Evolutionary conservation across 2,797 vertebrate species (phyloP).

Genomic region (Peromyscus aztecus): DNA sequence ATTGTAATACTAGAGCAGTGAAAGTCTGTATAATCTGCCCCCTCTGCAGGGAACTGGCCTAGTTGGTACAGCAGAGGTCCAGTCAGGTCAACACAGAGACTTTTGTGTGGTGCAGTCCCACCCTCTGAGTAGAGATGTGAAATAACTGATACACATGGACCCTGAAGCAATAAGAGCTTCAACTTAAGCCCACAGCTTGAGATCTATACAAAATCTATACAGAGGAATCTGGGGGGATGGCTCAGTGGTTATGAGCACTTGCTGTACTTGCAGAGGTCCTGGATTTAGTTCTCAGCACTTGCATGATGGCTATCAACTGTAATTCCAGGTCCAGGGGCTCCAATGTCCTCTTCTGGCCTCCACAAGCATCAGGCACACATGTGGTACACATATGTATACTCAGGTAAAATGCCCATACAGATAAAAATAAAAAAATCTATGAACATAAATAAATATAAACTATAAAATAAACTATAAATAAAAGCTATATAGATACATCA

Average conservation of each 20-base stretch:
- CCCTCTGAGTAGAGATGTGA: constrained; percentile 24
- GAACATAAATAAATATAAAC: too few relatives aligned
- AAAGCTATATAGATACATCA: not conserved
- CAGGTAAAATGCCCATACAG: not conserved
- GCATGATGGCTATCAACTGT: not conserved
- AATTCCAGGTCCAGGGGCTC: not conserved
- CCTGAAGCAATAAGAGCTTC: constrained; percentile 2
- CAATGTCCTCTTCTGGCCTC: not conserved
- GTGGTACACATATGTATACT: not conserved
- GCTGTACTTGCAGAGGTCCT: not conserved
- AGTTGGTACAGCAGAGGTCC: not conserved
- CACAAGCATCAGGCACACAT: not conserved
- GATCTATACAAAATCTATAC: not conserved
- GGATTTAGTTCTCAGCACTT: not conserved
- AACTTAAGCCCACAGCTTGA: not conserved
- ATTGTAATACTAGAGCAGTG: constrained; percentile 30
- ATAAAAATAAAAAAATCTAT: not conserved
- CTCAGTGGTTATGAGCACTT: not conserved
- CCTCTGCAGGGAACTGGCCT: not conserved
- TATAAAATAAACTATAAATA: not conserved
- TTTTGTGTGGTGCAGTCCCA: not conserved
- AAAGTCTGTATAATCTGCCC: not conserved
- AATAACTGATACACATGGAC: not conserved
- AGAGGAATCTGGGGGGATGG: not conserved
- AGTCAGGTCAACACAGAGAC: constrained; percentile 3